These are phyloP conservation scores for Allolobophora icterica DNA, from an alignment of 2,888 invertebrate species.

Conservation along the genomic window DNA sequence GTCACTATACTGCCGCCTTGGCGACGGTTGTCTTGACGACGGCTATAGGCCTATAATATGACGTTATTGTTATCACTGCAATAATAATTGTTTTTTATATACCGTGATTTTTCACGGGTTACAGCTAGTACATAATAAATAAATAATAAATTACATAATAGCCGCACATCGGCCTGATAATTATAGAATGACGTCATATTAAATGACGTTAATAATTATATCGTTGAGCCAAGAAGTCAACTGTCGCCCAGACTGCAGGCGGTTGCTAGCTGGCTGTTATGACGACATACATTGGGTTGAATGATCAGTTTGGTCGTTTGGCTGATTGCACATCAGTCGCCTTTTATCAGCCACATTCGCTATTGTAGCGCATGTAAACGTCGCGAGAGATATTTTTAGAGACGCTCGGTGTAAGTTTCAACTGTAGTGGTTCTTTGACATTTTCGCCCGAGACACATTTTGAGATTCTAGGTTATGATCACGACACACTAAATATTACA, in stretches of 20 bases:
- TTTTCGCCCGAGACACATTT: background rate
- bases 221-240: background rate
- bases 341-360: background rate
- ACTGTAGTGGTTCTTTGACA: background rate
- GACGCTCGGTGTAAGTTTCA: background rate
- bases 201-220: background rate
- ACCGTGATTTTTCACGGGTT: no score
- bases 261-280: background rate
- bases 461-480: no score
- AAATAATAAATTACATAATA: background rate
- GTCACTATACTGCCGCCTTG: no score
- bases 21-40: no score
- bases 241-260: background rate
- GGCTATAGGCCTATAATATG: no score
- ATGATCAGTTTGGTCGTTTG: background rate
- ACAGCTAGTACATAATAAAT: background rate
- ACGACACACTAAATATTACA: no score
- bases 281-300: background rate
- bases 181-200: no score
- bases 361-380: background rate
- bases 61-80: no score
- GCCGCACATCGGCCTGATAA: background rate
- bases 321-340: background rate
- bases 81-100: no score
- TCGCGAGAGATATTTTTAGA: background rate